Evolutionary conservation across 2,888 invertebrate species (phyloP), one percentile per base, ranked within the genome.

Genomic region (Asteroscopus sphinx): DNA sequence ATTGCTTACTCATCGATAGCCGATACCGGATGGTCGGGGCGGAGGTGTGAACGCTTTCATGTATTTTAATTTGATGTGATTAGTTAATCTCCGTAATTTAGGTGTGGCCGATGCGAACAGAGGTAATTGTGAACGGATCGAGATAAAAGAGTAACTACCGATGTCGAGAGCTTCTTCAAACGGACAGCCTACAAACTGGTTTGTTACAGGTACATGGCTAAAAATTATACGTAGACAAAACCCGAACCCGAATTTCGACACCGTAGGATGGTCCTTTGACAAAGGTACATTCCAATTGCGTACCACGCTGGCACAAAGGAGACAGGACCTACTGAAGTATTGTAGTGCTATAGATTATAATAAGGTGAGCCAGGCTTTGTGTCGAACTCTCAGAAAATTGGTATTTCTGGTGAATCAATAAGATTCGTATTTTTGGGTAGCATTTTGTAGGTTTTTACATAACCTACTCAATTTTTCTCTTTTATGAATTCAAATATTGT

Each of bases 191-290:
- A 79, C 59, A 87, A 93, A 93, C 93, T 84, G 90, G 93, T 93
- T 86, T 86, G 79, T 79, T 85, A 81, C 93, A 93, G 93, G 93
- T 92, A 93, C 83, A 75, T 88, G 85, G 85, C 85, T 85, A 89
- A 91, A 91, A 91, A 88, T 92, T 90, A 90, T 91, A 88, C 86
- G 89, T 91, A 91, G 91, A 90, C 88, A 86, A 90, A 89, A 85
- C 83, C 80, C 73, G 77, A 74, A 81, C 83, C 84, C 82, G 80
- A 84, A 86, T 87, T 89, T 90, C 85, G 87, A 86, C 81, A 85
- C 79, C 80, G 81, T 80, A 79, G 80, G 77, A 80, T 78, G 79
- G 80, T 81, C 79, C 87, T 88, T 87, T 88, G 86, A 86, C 88
- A 87, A 87, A 87, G 86, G 78, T 82, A 81, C 89, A 91, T 92